Base-by-base conservation (phyloP, 2,888 invertebrate genomes). In the Capitulum mitella region DNA sequence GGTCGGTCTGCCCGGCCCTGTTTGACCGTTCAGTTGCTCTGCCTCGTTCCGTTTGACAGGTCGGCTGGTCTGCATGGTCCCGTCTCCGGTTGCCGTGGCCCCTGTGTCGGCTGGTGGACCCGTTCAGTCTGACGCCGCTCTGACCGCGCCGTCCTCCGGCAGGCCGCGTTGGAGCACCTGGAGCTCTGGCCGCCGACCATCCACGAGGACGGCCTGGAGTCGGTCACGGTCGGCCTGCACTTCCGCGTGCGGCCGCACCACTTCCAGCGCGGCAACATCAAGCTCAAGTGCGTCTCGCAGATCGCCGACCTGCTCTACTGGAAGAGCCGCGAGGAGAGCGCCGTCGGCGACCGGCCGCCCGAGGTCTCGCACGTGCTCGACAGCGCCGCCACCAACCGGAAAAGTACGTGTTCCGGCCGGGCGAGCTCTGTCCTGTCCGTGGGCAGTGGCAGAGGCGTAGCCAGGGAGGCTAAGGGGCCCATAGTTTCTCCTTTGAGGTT, bases 361-460 rank as follows among this genome's bases (percentile, higher is more conserved):
- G 70, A 70, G 70, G 70, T 70, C 19, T 70, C 70, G 22, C 70
- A 70, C 37, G 70, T 70, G 70, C 70, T 70, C 29, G 70, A 70
- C 70, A 70, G 70, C 26, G 26, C 70, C 8, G 37, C 70, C 29
- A 37, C 37, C 22, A 40, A 70, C 70, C 22, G 26, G 10, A 37
- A 70, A 40, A 70, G 70, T 70, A 70, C 37, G 70, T 14, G 16
- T 61, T 32, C 61, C 34, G 61, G 34, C 14, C 32, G 29, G n/a
- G n/a, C n/a, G n/a, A n/a, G n/a, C n/a, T n/a, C n/a, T n/a, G n/a
- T n/a, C n/a, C n/a, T n/a, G n/a, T n/a, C n/a, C n/a, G n/a, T n/a
- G n/a, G n/a, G n/a, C n/a, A n/a, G n/a, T n/a, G n/a, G n/a, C n/a
- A n/a, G n/a, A n/a, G n/a, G n/a, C n/a, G n/a, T n/a, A n/a, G n/a